A percentile compares a stretch with the other conserved stretches of the same genome.
Evolutionary conservation across 2,113 vertebrate species (phyloP).

Genomic region (Larimichthys crocea): DNA sequence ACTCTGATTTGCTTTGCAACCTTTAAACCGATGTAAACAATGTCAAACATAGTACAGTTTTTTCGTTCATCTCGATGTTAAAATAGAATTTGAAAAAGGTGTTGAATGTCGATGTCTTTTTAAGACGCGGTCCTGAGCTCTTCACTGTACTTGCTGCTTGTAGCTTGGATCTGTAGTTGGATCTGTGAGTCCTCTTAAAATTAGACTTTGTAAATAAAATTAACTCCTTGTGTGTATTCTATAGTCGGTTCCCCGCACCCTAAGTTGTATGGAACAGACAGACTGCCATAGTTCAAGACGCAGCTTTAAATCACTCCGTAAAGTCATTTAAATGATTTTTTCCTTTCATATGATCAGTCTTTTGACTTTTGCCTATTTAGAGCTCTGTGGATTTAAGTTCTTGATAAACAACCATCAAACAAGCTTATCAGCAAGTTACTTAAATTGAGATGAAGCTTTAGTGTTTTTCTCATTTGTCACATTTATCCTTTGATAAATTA

Average conservation of each 20-base stretch:
- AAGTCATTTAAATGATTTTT: conserved; percentile 16
- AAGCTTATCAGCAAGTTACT: not conserved
- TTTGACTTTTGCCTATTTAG: conserved; percentile 7
- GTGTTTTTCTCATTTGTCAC: not conserved
- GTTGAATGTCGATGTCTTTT: conserved; percentile 23
- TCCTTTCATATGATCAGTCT: conserved; percentile 26
- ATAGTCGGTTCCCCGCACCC: not conserved
- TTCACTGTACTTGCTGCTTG: conserved; percentile 33
- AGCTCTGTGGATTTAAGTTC: conserved; percentile 64
- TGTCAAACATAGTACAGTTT: not conserved
- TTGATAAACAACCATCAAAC: not conserved
- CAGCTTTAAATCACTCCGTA: conserved; percentile 29
- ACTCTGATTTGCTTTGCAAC: conserved; percentile 84
- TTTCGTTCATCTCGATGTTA: conserved; percentile 13
- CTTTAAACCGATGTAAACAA: conserved; percentile 39
- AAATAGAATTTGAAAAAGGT: conserved; percentile 14
- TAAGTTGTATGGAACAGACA: not conserved
- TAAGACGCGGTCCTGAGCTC: conserved; percentile 9
- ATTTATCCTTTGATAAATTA: not conserved
- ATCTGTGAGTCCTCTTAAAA: conserved; percentile 55
- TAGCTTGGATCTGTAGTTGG: conserved; percentile 37
- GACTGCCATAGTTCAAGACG: conserved; percentile 38
- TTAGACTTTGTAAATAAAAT: conserved; percentile 19
- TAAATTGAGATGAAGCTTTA: not conserved
- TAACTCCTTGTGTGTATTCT: conserved; percentile 10